A percentile compares a stretch with the other conserved stretches of the same genome.
These are phyloP conservation scores for Choreutis nemorana DNA, from an alignment of 2,888 invertebrate species.

Conservation along the genomic window DNA sequence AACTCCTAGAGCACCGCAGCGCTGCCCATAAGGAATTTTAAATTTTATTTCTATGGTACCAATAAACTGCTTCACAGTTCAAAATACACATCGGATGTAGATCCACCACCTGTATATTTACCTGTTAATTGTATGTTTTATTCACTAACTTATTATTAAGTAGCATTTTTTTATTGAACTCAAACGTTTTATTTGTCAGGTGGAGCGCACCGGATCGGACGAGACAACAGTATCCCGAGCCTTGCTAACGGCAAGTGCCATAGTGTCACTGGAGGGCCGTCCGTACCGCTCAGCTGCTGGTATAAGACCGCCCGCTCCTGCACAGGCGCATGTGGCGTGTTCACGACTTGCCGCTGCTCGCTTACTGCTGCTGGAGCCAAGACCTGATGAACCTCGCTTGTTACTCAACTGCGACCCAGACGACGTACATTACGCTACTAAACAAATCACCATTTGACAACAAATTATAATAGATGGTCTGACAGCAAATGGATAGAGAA, in stretches of 20 bases:
- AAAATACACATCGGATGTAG: too few relatives aligned
- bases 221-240: conserved; percentile 83
- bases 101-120: too few relatives aligned
- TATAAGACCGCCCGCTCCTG: conserved; percentile 60
- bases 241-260: conserved; percentile 72
- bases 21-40: too few relatives aligned
- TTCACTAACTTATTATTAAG: too few relatives aligned
- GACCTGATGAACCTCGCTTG: conserved; percentile 76
- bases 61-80: too few relatives aligned
- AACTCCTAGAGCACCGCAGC: too few relatives aligned
- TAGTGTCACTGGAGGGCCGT: conserved; percentile 70
- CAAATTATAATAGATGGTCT: too few relatives aligned
- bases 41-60: too few relatives aligned
- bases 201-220: conserved; percentile 85
- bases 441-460: conserved; percentile 32
- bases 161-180: too few relatives aligned
- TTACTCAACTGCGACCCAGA: conserved; percentile 81
- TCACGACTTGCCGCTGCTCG: conserved; percentile 75
- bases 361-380: conserved; percentile 80
- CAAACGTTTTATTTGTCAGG: conserved; percentile 54
- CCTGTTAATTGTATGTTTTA: too few relatives aligned
- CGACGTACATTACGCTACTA: conserved; percentile 82
- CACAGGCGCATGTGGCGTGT: conserved; percentile 72
- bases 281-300: conserved; percentile 34
- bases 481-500: too few relatives aligned